Evolutionary conservation across 2,113 vertebrate genomes (phyloP), one percentile per base, ranked within the genome.

Genomic region (Chaetura pelagica): DNA sequence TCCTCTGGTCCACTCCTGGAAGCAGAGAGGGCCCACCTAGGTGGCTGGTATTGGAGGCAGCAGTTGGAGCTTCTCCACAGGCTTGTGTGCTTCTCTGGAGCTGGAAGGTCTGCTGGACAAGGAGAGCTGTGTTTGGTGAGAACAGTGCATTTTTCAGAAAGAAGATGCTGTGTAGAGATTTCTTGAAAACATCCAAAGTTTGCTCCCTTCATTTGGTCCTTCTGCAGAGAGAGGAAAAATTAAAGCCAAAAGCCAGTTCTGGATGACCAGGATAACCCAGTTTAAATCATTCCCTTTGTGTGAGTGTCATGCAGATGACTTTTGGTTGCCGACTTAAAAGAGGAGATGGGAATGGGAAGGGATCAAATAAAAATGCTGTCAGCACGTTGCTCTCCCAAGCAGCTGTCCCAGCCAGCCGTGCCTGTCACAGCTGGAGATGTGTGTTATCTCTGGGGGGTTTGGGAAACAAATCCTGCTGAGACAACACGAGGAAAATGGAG

Each of bases 381-480:
- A 68, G 44, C 38, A 9, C 7, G 2, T 27, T 81, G 68, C 54
- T 59, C 10, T 84, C 35, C 46, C 78, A 35, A 38, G 16, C 49
- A 49, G 35, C n/a, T 91, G 72, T 44, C 62, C 1, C 0, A 5
- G 49, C 49, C 73, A 72, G 54, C 57, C 2, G 0, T n/a, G 23
- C 15, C 1, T 68, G 64, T 82, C 34, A 1, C 16, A 77, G 52
- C 63, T 57, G n/a, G 40, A 48, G 64, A 57, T 7, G 0, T 34
- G 35, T 9, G 54, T 79, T 82, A 15, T 55, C 26, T 55, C 61
- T 59, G 29, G 12, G n/a, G 14, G 15, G 42, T 48, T 2, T 63
- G 27, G 76, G 69, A 90, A 94, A 52, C 77, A 79, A 84, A 61
- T 52, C 52, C 74, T 64, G 52, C 32, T 80, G 40, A 74, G 66